phyloP scores from a whole-genome alignment of 2,888 invertebrate species.

The Empis stercorea region DNA sequence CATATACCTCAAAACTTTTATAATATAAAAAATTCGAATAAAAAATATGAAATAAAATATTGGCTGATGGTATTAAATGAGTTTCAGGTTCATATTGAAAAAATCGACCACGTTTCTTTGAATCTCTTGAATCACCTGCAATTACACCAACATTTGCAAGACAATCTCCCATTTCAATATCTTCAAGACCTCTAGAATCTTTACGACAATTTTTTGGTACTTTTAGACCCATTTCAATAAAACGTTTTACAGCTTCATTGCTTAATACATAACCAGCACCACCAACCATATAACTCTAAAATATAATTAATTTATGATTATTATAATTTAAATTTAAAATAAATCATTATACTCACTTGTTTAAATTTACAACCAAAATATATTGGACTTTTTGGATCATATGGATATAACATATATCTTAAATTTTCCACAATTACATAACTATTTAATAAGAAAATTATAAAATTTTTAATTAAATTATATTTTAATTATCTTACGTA shows the following conservation, averaged over 20 bases:
- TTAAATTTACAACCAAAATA: conserved; percentile 77
- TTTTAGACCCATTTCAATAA: conserved; percentile 67
- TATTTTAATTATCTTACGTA: conserved; percentile 56
- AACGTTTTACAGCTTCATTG: conserved; percentile 60
- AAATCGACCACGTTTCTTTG: conserved; percentile 79
- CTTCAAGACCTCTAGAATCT: conserved; percentile 37
- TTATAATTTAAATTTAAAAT: too few relatives aligned
- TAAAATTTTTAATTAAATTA: too few relatives aligned
- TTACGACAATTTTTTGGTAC: conserved; percentile 28
- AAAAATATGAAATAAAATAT: conserved; percentile 77
- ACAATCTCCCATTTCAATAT: conserved; percentile 50
- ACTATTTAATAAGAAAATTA: conserved; percentile 39
- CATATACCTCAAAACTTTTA: neutral
- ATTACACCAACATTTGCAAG: conserved; percentile 71
- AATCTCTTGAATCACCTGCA: conserved; percentile 84
- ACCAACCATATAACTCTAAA: conserved; percentile 74
- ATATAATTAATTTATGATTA: too few relatives aligned
- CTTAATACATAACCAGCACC: conserved; percentile 93
- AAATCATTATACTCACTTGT: too few relatives aligned
- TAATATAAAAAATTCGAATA: conserved; percentile 89
- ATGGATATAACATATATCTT: conserved; percentile 63
- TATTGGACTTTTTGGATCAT: conserved; percentile 54
- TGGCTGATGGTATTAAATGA: conserved; percentile 52
- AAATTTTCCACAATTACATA: conserved; percentile 88
- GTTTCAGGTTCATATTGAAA: conserved; percentile 28